Conservation (phyloP, 2,888 invertebrate species). For the Leptopilina myrica region DNA sequence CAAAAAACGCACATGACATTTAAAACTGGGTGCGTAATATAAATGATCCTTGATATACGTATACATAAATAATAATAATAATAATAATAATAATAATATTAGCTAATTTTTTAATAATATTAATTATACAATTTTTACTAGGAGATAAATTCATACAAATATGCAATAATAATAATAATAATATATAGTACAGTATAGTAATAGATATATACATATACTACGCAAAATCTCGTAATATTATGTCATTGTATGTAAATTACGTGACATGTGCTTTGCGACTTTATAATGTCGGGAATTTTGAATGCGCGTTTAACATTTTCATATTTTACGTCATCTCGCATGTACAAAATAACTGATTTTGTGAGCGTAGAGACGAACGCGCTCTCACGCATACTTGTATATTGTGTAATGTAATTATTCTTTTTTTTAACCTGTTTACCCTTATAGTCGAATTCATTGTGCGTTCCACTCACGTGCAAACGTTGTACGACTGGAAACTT, state of each 20-base stretch:
- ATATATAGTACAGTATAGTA: not conserved
- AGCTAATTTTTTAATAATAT: too few species aligned
- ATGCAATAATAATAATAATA: too few species aligned
- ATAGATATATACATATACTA: not conserved
- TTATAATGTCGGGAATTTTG: conserved; percentile 28
- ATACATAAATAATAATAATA: too few species aligned
- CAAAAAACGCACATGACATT: not conserved
- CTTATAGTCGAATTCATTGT: conserved; percentile 19
- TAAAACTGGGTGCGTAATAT: not conserved
- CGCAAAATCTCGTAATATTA: not conserved
- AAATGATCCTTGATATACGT: not conserved
- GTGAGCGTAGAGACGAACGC: not conserved
- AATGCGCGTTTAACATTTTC: conserved; percentile 33
- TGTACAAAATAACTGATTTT: conserved; percentile 31
- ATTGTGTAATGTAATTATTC: conserved; percentile 20
- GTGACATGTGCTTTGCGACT: conserved; percentile 19
- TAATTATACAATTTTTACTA: too few species aligned
- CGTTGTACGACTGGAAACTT: conserved; percentile 2
- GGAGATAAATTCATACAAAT: too few species aligned
- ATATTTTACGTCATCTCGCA: conserved; percentile 22
- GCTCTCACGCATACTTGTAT: conserved; percentile 19
- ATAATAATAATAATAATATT: too few species aligned
- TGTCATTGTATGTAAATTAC: conserved; percentile 28
- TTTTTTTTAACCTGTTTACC: conserved; percentile 21
- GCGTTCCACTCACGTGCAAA: not conserved